These are phyloP conservation scores for Epistrophella euchroma DNA, from an alignment of 2,888 invertebrate species.

Conservation along the genomic window DNA sequence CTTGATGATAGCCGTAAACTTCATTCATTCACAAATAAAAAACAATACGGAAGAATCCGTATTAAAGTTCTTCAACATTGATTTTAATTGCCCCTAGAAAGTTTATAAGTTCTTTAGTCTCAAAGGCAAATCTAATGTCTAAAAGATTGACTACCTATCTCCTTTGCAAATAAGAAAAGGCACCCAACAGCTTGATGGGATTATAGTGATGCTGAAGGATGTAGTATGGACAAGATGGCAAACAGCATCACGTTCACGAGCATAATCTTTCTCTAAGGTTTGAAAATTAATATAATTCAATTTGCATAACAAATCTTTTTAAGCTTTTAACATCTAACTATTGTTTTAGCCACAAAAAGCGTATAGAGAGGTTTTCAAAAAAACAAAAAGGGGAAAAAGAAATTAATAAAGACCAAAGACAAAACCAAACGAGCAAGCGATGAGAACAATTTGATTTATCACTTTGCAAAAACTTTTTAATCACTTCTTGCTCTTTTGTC, in stretches of 20 bases:
- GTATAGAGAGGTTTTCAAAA: slow-evolving; percentile 1
- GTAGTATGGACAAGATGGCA: background rate
- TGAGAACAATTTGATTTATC: slow-evolving; percentile 49
- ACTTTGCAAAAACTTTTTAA: slow-evolving; percentile 53
- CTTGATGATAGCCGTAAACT: slow-evolving; percentile 5
- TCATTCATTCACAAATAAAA: background rate
- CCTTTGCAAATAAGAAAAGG: background rate
- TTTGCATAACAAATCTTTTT: slow-evolving; percentile 40
- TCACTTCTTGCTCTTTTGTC: slow-evolving; percentile 32
- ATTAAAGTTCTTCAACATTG: slow-evolving; percentile 25
- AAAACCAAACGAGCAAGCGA: slow-evolving; percentile 1
- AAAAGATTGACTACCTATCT: slow-evolving; percentile 33
- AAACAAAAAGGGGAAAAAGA: background rate
- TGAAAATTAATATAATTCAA: slow-evolving; percentile 41
- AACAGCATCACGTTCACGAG: slow-evolving; percentile 17
- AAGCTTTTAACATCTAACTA: slow-evolving; percentile 24
- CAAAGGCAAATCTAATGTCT: background rate
- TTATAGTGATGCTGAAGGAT: background rate
- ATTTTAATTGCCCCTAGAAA: slow-evolving; percentile 20
- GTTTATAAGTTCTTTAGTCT: slow-evolving; percentile 18
- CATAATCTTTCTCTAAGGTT: slow-evolving; percentile 24
- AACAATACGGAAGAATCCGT: background rate
- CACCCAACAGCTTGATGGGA: background rate
- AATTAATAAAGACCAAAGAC: background rate
- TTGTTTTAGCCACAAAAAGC: slow-evolving; percentile 3